A percentile compares a stretch with the other conserved stretches of the same genome.
Evolutionary conservation across 2,113 vertebrate species (phyloP).

Genomic region (Garra rufa): DNA sequence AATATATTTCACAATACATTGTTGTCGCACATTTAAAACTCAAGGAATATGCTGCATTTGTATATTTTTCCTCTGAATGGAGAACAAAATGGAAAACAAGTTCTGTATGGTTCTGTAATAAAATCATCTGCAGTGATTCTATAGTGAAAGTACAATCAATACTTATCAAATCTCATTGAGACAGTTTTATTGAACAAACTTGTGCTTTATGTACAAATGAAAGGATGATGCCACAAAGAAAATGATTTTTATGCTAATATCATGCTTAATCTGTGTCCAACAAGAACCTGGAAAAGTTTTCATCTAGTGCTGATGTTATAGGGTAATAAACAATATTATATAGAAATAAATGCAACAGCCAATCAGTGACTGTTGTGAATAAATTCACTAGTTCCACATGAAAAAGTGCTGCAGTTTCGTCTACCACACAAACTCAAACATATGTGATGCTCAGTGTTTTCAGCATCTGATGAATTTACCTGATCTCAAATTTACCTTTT

Average conservation of each 20-base stretch:
- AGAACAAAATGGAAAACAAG: background rate
- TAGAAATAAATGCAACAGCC: background rate
- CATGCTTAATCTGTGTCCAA: background rate
- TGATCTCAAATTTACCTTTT: too few species aligned
- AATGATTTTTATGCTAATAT: background rate
- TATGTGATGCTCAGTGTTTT: too few species aligned
- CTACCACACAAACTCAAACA: background rate
- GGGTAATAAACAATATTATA: background rate
- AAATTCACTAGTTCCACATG: too few species aligned
- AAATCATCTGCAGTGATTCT: background rate
- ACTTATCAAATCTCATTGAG: background rate
- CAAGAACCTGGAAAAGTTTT: background rate
- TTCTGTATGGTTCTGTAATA: constrained; percentile 6
- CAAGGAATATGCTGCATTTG: background rate
- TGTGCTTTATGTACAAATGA: background rate
- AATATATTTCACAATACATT: background rate
- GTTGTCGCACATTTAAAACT: background rate
- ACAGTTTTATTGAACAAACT: background rate
- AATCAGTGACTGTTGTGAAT: too few species aligned
- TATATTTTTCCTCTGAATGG: background rate
- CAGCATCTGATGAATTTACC: too few species aligned
- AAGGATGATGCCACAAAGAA: background rate
- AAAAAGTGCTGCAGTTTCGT: too few species aligned
- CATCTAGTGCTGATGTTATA: background rate
- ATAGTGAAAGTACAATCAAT: background rate